Percentiles rank a stretch among this genome's conserved stretches.
Evolutionary conservation across 92 coral and sea anemone genomes (phyloP).

Genomic region (Bergia puertoricense): DNA sequence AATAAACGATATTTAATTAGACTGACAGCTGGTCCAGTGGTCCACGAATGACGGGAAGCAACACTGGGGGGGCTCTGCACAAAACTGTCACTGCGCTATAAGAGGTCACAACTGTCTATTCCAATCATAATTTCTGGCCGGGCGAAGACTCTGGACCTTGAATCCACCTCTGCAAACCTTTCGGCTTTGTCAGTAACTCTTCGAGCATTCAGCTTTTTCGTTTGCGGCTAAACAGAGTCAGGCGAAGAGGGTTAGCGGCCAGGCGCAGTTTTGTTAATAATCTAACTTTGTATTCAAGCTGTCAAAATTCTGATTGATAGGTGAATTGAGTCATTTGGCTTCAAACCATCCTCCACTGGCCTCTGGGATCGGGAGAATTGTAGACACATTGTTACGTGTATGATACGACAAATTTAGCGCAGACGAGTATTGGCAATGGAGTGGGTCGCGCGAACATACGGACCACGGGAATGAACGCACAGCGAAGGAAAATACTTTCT

Average conservation of each 20-base stretch:
- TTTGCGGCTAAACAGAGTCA: constrained; percentile 62
- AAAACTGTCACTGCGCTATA: constrained; percentile 55
- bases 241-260: constrained; percentile 64
- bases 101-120: constrained; percentile 37
- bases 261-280: constrained; percentile 81
- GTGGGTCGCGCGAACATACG: constrained; percentile 33
- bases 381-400: constrained; percentile 12
- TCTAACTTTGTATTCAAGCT: constrained; percentile 83
- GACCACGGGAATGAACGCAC: constrained; percentile 27
- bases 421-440: constrained; percentile 14
- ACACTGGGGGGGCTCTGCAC: constrained; percentile 74
- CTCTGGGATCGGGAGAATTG: constrained; percentile 27
- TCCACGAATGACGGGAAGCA: constrained; percentile 64
- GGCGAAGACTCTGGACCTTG: constrained; percentile 1
- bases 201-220: constrained; percentile 3
- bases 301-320: constrained; percentile 99
- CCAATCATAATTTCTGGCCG: constrained; percentile 13
- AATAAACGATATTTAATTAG: constrained; percentile 80
- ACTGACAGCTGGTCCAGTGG: constrained; percentile 83
- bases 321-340: constrained; percentile 92
- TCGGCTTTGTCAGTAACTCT: constrained; percentile 3
- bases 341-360: constrained; percentile 40
- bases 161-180: neutral
- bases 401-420: constrained; percentile 29
- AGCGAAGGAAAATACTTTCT: neutral